phyloP scores from a whole-genome alignment of 2,797 vertebrate genomes.

The Gallinago nigripennis region DNA sequence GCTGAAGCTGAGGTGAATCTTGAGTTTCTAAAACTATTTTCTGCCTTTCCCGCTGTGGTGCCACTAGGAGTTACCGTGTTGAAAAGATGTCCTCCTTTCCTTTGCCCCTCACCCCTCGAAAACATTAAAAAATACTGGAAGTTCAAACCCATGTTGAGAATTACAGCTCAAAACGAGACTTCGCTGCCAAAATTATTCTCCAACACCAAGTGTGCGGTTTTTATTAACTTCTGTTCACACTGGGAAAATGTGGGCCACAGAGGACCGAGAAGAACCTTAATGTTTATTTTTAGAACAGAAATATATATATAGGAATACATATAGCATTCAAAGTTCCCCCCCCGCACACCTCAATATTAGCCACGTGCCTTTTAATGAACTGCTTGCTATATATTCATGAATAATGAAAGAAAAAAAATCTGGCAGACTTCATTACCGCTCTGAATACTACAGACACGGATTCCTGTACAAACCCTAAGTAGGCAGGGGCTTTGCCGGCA shows the following conservation, averaged over 20 bases:
- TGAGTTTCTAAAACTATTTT: background rate
- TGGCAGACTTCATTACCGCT: background rate
- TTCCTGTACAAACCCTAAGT: background rate
- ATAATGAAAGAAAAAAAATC: no score
- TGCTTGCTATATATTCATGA: background rate
- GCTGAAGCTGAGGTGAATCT: background rate
- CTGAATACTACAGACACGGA: fast-evolving
- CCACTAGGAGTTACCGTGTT: fast-evolving
- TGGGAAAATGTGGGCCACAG: background rate
- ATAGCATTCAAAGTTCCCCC: background rate
- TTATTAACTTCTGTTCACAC: background rate
- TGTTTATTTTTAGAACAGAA: background rate
- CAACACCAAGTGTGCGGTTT: fast-evolving
- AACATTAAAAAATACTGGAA: background rate
- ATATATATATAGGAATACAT: background rate
- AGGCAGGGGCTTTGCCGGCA: fast-evolving
- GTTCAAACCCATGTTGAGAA: background rate
- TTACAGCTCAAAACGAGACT: background rate
- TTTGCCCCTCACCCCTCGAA: background rate
- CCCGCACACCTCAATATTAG: background rate
- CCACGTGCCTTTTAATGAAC: background rate
- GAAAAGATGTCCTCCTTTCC: background rate
- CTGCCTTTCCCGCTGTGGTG: background rate
- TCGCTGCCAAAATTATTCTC: background rate
- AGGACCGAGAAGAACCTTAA: background rate